These are phyloP conservation scores for Kryptopterus vitreolus DNA, from an alignment of 2,797 vertebrate species.

Conservation along the genomic window DNA sequence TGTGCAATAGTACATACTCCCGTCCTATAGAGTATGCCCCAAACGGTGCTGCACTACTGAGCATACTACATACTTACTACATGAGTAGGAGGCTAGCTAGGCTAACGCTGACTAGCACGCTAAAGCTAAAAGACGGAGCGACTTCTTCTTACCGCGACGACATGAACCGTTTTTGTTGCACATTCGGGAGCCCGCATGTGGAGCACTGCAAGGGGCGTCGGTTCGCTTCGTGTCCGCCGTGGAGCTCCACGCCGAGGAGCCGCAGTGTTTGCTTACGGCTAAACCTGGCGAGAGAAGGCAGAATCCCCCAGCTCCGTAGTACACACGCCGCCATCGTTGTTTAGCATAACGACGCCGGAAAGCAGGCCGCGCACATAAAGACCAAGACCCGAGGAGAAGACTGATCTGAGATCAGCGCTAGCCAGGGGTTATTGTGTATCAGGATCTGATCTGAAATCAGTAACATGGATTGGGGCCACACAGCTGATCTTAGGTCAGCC, in stretches of 20 bases:
- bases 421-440: too few species aligned
- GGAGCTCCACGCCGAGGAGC: constrained; percentile 40
- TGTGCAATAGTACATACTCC: neutral
- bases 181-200: constrained; percentile 33
- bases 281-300: constrained; percentile 51
- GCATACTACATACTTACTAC: neutral
- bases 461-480: too few species aligned
- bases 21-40: neutral
- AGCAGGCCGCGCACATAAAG: neutral
- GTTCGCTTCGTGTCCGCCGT: constrained; percentile 40
- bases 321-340: constrained; percentile 63
- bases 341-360: neutral
- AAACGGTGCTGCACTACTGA: neutral
- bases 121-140: constrained; percentile 23
- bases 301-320: constrained; percentile 47
- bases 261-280: constrained; percentile 41
- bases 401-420: constrained; percentile 19
- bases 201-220: constrained; percentile 41
- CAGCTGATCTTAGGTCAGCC: too few species aligned
- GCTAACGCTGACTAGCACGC: constrained; percentile 10
- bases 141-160: constrained; percentile 60
- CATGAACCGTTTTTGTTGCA: constrained; percentile 56
- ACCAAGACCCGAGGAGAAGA: neutral
- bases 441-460: too few species aligned
- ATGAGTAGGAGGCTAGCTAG: neutral